Evolutionary conservation across 2,888 invertebrate genomes (phyloP), one percentile per base, ranked within the genome.

Genomic region (Endotricha flammealis): DNA sequence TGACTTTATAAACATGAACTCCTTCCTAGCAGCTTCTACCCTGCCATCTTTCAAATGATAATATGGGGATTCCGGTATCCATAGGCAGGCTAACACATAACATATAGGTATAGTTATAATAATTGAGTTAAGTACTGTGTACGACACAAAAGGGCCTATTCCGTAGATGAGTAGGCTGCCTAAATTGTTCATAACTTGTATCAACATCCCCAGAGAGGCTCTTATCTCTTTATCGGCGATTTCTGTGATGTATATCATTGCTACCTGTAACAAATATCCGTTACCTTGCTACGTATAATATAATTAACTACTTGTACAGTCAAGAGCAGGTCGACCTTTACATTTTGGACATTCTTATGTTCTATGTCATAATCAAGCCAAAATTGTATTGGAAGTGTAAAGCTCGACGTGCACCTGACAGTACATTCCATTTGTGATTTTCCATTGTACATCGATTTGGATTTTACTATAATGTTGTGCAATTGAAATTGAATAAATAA

Each of bases 41-140:
- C 82, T 69, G 1, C 82, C 87, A 39, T 83, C 81, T 61, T 88
- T 89, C 22, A 91, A 60, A 29, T 90, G 73, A 48, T 83, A 90
- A 47, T 90, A 90, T 1, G 90, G 91, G 0, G 90, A 89, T 51
- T 91, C 91, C 0, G 91, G 91, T 65, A 90, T 83, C 87, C 89
- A 89, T 4, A 75, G 41, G 50, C 90, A 89, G 0, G 76, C 58
- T 0, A 81, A 22, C 28, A 88, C 77, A 39, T 88, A 88, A 11
- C 78, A 42, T 2, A 88, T 48, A 0, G 90, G 88, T 13, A 90
- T 66, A 0, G 79, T 46, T 1, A 87, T 48, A 13, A 88, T 72
- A 11, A 86, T 70, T 12, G 75, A 73, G 69, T 90, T 66, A 43
- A 85, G 38, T 38, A 67, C 54, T 0, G 60, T 68, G 48, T 88